Base-by-base conservation (phyloP, 2,113 vertebrate species). In the Otolemur garnettii region DNA sequence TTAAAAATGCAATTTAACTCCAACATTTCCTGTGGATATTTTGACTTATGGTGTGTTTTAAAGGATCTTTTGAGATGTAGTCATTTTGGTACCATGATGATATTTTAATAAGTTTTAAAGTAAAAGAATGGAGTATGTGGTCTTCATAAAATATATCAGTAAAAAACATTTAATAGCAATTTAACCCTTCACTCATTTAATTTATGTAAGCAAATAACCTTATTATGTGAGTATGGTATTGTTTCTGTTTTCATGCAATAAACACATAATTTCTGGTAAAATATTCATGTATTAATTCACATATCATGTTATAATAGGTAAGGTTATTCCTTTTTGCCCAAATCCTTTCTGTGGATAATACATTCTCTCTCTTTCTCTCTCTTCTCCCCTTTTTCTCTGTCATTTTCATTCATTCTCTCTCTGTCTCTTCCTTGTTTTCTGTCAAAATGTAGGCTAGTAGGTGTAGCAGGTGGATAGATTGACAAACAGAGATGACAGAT, bases 1-100 rank as follows among this genome's bases (percentile, higher is more conserved):
- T 78, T 19, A 59, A 95, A 95, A 95, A 33, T 71, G 59, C 5
- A 84, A 59, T n/a, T 91, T 79, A 91, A 93, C 18, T 57, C 18
- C 9, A 95, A 30, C 21, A 66, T 74, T 87, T 87, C 22, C 38
- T 96, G 15, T 60, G 38, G 15, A 57, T 84, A 87, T 74, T 93
- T 93, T 95, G 66, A 75, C 22, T 87, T 68, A 60, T 0, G 50
- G 35, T 66, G 7, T 28, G 75, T 6, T 92, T 68, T 18, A 91
- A 83, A 80, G 8, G 8, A 75, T 69, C 13, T 7, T 77, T 62
- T 60, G 17, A 75, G 42, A 86, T 57, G 17, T 60, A 30, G 33
- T 69, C 74, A 21, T 89, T 96, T 92, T 57, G 86, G 45, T 60
- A 30, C 5, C 33, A 33, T 55, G 9, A 80, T 85, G 21, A 9